Evolutionary conservation across 1,140 invertebrate genomes (phyloP), one percentile per base, ranked within the genome.

Genomic region (Euglossa dilemma): DNA sequence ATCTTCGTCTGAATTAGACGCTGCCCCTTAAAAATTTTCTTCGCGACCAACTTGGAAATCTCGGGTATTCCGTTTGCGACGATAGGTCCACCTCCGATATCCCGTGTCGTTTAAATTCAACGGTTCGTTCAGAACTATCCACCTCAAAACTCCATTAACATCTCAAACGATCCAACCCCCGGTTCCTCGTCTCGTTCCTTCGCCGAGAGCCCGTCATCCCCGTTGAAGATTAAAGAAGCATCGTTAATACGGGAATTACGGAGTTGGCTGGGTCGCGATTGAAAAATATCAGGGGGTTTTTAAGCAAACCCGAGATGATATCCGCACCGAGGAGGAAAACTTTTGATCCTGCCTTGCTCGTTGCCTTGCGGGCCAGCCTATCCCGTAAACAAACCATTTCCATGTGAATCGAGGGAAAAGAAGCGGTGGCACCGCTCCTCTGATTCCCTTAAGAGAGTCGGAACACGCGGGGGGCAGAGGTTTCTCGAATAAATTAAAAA

Each of bases 401-500:
- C 63, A 76, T 82, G 80, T 59, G 72, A 82, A 76, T 69, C 72
- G 63, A n/a, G 54, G 63, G 57, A 64, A 82, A 82, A 76, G 73
- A 82, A 82, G 23, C 45, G 52, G 18, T 28, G n/a, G 50, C 86
- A 88, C 76, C 84, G 75, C 84, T 77, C 54, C 63, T 56, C 11
- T 36, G 52, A 66, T 25, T 70, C 84, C 50, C 64, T 83, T 78
- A 77, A 70, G 57, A 77, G 80, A 78, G 66, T 25, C 36, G 47
- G 78, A 83, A 77, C 71, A 23, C 61, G 59, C 52, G 67, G 36
- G 36, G 73, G 59, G 52, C 52, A 57, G 71, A 71, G 80, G 72
- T 80, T 84, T 72, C 57, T 83, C 84, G 87, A 91, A 91, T 90
- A 90, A 92, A 91, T 91, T 91, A 92, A 92, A 92, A 92, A 92